These are phyloP conservation scores for Stenchaetothrips biformis DNA, from an alignment of 2,888 invertebrate species.

Conservation along the genomic window DNA sequence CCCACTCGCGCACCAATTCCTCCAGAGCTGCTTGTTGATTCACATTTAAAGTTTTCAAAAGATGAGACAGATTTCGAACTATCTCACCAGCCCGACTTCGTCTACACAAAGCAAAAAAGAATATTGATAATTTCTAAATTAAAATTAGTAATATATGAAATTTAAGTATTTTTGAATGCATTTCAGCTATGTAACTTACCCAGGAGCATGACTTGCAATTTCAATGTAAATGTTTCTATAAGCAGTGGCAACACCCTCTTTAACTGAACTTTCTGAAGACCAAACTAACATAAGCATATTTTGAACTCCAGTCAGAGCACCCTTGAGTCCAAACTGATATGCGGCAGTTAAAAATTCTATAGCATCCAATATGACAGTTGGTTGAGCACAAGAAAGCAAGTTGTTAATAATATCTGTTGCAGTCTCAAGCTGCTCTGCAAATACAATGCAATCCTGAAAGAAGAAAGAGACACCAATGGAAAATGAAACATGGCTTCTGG, in stretches of 20 bases:
- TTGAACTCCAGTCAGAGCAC: slow-evolving; percentile 64
- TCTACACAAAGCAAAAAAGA: neutral
- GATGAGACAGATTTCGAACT: slow-evolving; percentile 55
- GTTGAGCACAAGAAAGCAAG: slow-evolving; percentile 65
- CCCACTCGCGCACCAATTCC: slow-evolving; percentile 59
- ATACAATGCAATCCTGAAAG: slow-evolving; percentile 50
- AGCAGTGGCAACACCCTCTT: slow-evolving; percentile 68
- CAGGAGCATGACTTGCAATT: slow-evolving; percentile 47
- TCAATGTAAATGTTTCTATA: slow-evolving; percentile 67
- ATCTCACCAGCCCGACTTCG: slow-evolving; percentile 45
- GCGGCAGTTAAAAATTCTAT: slow-evolving; percentile 82
- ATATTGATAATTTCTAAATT: neutral
- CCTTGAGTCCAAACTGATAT: slow-evolving; percentile 70
- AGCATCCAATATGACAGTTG: slow-evolving; percentile 80
- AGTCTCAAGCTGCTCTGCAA: slow-evolving; percentile 50
- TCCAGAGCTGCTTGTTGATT: slow-evolving; percentile 60
- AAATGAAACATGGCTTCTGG: too few relatives aligned
- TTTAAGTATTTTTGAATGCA: too few relatives aligned
- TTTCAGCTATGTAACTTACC: neutral
- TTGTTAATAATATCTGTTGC: slow-evolving; percentile 63
- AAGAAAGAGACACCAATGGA: neutral
- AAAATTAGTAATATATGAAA: too few relatives aligned
- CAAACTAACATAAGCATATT: slow-evolving; percentile 74
- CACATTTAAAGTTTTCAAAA: slow-evolving; percentile 53
- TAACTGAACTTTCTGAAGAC: slow-evolving; percentile 67